phyloP scores from a whole-genome alignment of 2,888 invertebrate species.

The Anthrax anthrax region DNA sequence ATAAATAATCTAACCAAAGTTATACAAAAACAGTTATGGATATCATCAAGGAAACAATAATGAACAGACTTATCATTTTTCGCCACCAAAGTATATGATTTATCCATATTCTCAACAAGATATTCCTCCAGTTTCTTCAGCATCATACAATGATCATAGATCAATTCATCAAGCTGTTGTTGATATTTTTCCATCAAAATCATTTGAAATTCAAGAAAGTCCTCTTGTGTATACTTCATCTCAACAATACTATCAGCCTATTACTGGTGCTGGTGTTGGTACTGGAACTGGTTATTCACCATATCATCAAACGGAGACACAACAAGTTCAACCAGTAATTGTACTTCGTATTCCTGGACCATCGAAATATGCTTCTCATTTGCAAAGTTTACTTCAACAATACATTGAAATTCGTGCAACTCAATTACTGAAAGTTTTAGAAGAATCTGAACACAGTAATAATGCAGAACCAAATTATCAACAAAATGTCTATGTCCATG shows the following conservation, averaged over 20 bases:
- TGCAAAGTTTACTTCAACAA: conserved; percentile 30
- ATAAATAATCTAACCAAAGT: no score
- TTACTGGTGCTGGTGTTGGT: no score
- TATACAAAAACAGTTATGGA: conserved; percentile 23
- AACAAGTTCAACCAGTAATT: conserved; percentile 28
- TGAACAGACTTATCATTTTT: conserved; percentile 27
- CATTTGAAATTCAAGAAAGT: conserved; percentile 29
- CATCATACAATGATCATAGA: conserved; percentile 7
- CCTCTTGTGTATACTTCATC: conserved; percentile 3
- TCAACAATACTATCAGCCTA: not conserved
- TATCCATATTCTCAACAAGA: conserved; percentile 58
- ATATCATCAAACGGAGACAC: conserved; percentile 6
- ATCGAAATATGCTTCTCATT: conserved; percentile 30
- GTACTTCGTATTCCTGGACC: conserved; percentile 32
- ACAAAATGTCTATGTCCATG: conserved; percentile 2
- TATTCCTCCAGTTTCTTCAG: conserved; percentile 31
- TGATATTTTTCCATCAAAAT: conserved; percentile 44
- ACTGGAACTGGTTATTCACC: conserved; percentile 4
- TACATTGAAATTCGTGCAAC: conserved; percentile 33
- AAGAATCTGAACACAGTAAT: conserved; percentile 21
- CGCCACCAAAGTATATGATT: conserved; percentile 44
- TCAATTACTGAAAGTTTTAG: conserved; percentile 28
- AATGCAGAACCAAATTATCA: conserved; percentile 9
- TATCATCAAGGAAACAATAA: conserved; percentile 17
- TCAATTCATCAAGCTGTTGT: conserved; percentile 30